A percentile compares a stretch with the other conserved stretches of the same genome.
Evolutionary conservation across 2,797 vertebrate genomes (phyloP).

Genomic region (Pampus argenteus): DNA sequence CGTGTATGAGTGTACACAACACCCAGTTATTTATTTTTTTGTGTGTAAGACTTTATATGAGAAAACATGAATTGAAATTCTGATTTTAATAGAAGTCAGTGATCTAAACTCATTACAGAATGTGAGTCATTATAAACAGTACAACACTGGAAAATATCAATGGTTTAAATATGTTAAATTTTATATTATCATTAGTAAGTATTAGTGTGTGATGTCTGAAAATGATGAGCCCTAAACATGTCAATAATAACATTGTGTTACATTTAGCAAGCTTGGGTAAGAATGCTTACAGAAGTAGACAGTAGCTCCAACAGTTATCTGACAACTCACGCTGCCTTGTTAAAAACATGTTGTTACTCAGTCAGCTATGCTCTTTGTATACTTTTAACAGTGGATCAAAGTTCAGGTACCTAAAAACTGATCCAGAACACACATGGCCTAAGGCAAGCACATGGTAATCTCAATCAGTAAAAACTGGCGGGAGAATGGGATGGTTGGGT

Average conservation of each 20-base stretch:
- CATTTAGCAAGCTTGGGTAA: slow-evolving; percentile 4
- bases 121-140: not conserved
- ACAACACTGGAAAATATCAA: not conserved
- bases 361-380: not conserved
- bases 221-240: not conserved
- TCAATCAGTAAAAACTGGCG: no score
- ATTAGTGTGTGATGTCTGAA: no score
- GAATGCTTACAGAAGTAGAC: not conserved
- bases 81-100: not conserved
- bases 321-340: not conserved
- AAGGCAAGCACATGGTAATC: no score
- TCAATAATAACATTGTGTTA: not conserved
- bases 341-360: not conserved
- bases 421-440: not conserved
- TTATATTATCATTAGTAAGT: not conserved
- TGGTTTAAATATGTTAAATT: not conserved
- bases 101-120: not conserved
- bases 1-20: not conserved
- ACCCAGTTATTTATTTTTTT: not conserved
- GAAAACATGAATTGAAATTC: not conserved
- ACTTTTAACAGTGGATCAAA: no score
- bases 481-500: not conserved
- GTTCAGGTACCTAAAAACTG: not conserved
- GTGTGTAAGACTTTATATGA: not conserved
- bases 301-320: no score